Conservation (phyloP, 2,888 invertebrate species). For the Holacanthella duospinosa region DNA sequence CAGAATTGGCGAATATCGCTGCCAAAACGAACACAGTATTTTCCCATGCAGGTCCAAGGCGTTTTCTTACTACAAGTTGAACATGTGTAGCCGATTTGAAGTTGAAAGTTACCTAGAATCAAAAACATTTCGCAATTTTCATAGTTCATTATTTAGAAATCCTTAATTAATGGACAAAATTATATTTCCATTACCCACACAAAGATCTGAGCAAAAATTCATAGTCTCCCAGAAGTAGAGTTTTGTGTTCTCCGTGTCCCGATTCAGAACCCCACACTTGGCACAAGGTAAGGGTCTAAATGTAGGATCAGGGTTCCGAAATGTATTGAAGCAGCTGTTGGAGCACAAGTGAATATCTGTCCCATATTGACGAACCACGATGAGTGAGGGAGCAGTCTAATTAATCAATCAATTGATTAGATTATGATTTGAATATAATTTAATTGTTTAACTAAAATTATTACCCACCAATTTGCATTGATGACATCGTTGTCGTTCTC, state of each 20-base stretch:
- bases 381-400: conserved; percentile 19
- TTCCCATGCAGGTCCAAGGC: conserved; percentile 67
- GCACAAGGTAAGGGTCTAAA: conserved; percentile 28
- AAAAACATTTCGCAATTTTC: neutral
- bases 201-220: conserved; percentile 83
- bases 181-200: conserved; percentile 52
- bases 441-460: neutral
- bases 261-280: conserved; percentile 26
- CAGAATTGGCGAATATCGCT: conserved; percentile 88
- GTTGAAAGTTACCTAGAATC: conserved; percentile 55
- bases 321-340: conserved; percentile 30
- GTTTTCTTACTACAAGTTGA: conserved; percentile 70
- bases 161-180: neutral
- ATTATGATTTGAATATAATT: neutral
- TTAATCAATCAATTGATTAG: conserved; percentile 5
- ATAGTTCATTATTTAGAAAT: neutral
- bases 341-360: conserved; percentile 31
- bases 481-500: conserved; percentile 11
- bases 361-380: conserved; percentile 27
- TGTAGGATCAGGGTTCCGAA: conserved; percentile 25
- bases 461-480: conserved; percentile 24
- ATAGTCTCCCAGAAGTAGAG: conserved; percentile 67
- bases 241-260: conserved; percentile 11
- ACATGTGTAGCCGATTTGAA: conserved; percentile 62
- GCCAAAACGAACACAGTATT: conserved; percentile 86